Evolutionary conservation across 2,888 invertebrate species (phyloP), one percentile per base, ranked within the genome.

Genomic region (Latrodectus hesperus): DNA sequence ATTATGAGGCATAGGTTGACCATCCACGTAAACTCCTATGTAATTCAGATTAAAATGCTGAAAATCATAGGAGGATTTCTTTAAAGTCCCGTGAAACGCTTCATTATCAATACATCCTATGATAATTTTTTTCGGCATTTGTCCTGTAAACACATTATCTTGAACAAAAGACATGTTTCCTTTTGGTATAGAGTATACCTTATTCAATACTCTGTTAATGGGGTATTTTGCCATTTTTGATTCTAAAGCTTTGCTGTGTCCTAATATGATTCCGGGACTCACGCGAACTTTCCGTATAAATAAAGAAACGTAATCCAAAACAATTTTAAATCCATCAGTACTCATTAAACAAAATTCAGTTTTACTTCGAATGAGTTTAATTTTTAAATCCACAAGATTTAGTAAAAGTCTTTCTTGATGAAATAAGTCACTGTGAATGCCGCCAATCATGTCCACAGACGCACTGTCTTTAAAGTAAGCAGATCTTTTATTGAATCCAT

Each of bases 91-190:
- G 17, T 74, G 17, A 17, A 74, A 55, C 0, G 67, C 67, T 12
- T 76, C 65, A 38, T 65, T 76, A 12, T 76, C 64, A 9, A 76
- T n/a, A 49, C 76, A 76, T 10, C 49, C 76, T 16, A 76, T 16
- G 8, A 65, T 14, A 8, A 76, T 12, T 11, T n/a, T 12, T 64
- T 65, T 64, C 9, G 92, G 92, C 11, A 91, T 72, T 77, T 90
- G 90, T 1, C 91, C 91, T 6, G 90, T 60, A 79, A 91, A 91
- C 8, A 91, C 60, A 80, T 92, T 91, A 75, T 92, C 91, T 55
- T 91, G 84, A 0, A 90, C 89, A 80, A 91, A 90, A n/a, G 89
- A 90, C 38, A 90, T 89, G 22, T 90, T 89, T 4, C 11, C 38
- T 49, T 75, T 12, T n/a, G 76, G 81, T 12, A 76, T 68, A 12